Conservation (phyloP, 1,140 invertebrate genomes). For the Ceratosolen solmsi region DNA sequence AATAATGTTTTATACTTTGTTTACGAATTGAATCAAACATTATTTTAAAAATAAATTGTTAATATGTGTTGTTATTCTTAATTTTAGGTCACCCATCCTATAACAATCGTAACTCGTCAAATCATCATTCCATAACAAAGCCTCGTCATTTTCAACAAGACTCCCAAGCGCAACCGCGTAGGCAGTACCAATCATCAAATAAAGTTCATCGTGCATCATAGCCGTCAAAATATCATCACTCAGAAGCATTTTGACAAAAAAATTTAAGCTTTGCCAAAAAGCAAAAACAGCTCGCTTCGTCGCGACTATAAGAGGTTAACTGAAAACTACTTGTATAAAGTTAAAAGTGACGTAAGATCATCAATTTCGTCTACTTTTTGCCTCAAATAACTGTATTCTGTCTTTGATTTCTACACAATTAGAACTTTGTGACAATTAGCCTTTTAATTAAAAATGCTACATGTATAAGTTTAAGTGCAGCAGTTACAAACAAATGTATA, state of each 20-base stretch:
- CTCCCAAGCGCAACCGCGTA: slow-evolving; percentile 65
- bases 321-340: slow-evolving; percentile 47
- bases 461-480: slow-evolving; percentile 39
- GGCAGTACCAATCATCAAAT: slow-evolving; percentile 60
- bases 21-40: background rate
- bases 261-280: slow-evolving; percentile 46
- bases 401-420: slow-evolving; percentile 49
- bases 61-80: slow-evolving; percentile 3
- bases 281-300: slow-evolving; percentile 56
- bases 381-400: slow-evolving; percentile 46
- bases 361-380: slow-evolving; percentile 41
- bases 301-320: slow-evolving; percentile 39
- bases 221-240: slow-evolving; percentile 44
- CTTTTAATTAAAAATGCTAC: slow-evolving; percentile 35
- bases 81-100: slow-evolving; percentile 64
- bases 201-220: slow-evolving; percentile 61
- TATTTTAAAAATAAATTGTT: background rate
- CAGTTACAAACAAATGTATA: slow-evolving; percentile 42
- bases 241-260: slow-evolving; percentile 49
- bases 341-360: slow-evolving; percentile 40
- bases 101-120: slow-evolving; percentile 68
- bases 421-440: slow-evolving; percentile 31
- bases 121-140: slow-evolving; percentile 71
- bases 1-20: too few species aligned
- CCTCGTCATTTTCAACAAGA: slow-evolving; percentile 66